These are phyloP conservation scores for Heloderma charlesbogerti DNA, from an alignment of 2,113 vertebrate genomes.

Conservation along the genomic window DNA sequence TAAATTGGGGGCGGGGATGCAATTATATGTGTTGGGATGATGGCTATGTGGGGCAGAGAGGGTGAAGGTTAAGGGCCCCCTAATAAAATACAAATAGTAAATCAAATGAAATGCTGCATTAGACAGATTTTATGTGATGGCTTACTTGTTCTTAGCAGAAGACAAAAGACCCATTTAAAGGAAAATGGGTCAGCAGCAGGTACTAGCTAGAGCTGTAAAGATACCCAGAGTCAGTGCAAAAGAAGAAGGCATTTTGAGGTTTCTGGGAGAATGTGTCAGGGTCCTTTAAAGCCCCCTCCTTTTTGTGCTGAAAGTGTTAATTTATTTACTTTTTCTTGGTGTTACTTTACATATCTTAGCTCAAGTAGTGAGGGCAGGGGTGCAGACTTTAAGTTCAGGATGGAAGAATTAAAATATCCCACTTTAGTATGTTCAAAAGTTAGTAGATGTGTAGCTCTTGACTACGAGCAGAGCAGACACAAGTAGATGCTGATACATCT, in stretches of 20 bases:
- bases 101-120: too few species aligned
- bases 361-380: background rate
- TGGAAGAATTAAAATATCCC: background rate
- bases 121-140: too few species aligned
- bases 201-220: background rate
- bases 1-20: too few species aligned
- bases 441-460: background rate
- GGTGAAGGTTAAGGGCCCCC: too few species aligned
- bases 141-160: background rate
- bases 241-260: background rate
- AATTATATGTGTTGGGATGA: too few species aligned
- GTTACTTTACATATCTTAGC: background rate
- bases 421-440: background rate
- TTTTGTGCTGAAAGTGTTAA: background rate
- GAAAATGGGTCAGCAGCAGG: background rate
- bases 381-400: background rate
- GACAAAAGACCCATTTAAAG: background rate
- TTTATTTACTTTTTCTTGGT: background rate
- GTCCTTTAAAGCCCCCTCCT: background rate
- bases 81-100: too few species aligned
- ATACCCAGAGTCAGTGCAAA: background rate
- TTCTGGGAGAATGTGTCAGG: background rate
- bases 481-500: background rate
- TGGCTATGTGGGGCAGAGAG: too few species aligned
- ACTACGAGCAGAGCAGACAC: background rate